Conservation (phyloP, 1,140 invertebrate species). For the Listronotus oregonensis region DNA sequence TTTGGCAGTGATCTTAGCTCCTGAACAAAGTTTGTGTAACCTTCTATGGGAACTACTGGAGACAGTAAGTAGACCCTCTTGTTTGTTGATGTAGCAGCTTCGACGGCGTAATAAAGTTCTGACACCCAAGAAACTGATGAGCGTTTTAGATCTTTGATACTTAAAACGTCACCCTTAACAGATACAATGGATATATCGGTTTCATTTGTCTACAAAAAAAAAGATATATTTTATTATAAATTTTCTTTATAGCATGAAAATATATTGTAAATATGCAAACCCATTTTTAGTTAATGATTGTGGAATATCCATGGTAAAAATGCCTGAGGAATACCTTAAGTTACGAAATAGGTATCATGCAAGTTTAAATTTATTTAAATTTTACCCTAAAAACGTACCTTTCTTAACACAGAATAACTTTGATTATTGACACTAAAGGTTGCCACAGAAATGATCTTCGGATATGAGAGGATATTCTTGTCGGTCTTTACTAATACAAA, state of each 20-base stretch:
- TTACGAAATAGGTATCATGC: no score
- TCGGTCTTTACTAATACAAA: slow-evolving; percentile 43
- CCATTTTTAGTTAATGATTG: no score
- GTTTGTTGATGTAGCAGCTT: slow-evolving; percentile 27
- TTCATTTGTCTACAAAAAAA: slow-evolving; percentile 26
- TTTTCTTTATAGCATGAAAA: no score
- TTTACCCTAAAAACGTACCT: slow-evolving; percentile 36
- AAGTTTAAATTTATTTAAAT: no score
- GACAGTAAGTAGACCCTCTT: slow-evolving; percentile 43
- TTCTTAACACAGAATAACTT: slow-evolving; percentile 46
- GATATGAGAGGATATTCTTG: slow-evolving; percentile 36
- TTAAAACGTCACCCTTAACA: slow-evolving; percentile 48
- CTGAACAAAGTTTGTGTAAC: slow-evolving; percentile 45
- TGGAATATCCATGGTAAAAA: no score
- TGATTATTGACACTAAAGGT: slow-evolving; percentile 40
- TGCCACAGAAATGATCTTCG: slow-evolving; percentile 39
- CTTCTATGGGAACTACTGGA: slow-evolving; percentile 47
- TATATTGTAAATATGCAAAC: no score
- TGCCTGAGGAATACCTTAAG: no score
- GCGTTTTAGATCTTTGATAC: slow-evolving; percentile 46
- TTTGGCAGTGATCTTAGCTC: slow-evolving; percentile 39
- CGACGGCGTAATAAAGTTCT: slow-evolving; percentile 41
- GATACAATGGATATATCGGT: slow-evolving; percentile 34
- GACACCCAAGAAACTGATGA: slow-evolving; percentile 44
- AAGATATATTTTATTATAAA: slow-evolving; percentile 2